Base-by-base conservation (phyloP, 2,113 vertebrate genomes). In the Panthera uncia region DNA sequence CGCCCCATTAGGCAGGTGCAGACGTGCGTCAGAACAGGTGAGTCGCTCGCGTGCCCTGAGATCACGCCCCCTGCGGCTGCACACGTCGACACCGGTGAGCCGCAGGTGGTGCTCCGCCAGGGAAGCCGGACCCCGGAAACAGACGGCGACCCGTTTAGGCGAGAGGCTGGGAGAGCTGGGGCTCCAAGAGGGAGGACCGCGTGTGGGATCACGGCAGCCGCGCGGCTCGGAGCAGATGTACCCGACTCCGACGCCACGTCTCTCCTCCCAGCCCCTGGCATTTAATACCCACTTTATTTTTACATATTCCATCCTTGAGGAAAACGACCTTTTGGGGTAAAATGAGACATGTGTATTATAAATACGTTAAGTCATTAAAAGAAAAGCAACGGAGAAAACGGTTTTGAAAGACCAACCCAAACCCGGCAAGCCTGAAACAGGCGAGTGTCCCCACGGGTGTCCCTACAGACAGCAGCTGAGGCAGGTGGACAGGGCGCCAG, bases 131-230 rank as follows among this genome's bases (percentile, higher is more conserved):
- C 9, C 76, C 41, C 31, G 12, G 23, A 12, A 8, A 50, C 29
- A 0, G 74, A 33, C 1, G 23, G 23, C 9, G 45, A 19, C 9
- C 78, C 11, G 5, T 55, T 55, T 1, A 23, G 14, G 78, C 33
- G 19, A 13, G 50, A 21, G 19, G 12, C 33, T 55, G 33, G 19
- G 69, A 12, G 69, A 38, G 80, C 78, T 4, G 19, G 18, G 78
- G 31, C 50, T 23, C 78, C 31, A 2, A 15, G 55, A 27, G 23
- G 80, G 13, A 21, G 23, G 80, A 25, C 25, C 25, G 1, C 11
- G 2, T 0, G 7, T 61, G 2, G 29, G 29, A 29, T 0, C 1
- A 7, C 21, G 2, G n/a, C 23, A 0, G 52, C 7, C 25, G 41
- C 2, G 41, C 1, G 41, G 0, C 14, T 2, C 7, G 25, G 73